phyloP scores from a whole-genome alignment of 1,140 invertebrate species.

The Paraescarpia echinospica region DNA sequence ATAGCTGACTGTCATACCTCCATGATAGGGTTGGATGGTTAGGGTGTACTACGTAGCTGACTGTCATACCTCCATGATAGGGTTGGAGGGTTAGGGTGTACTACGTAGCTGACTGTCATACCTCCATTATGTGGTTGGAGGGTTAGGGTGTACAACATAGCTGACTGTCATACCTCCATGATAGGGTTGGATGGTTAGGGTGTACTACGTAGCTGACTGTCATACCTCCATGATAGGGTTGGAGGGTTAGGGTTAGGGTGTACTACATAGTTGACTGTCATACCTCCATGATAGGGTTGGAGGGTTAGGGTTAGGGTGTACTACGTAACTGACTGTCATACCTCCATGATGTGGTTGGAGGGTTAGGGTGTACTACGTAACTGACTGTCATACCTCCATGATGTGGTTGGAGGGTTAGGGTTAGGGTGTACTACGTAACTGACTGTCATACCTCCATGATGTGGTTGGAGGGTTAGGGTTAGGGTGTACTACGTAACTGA shows the following conservation, averaged over 20 bases:
- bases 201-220: neutral
- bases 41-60: neutral
- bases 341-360: slow-evolving; percentile 98
- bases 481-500: neutral
- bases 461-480: slow-evolving; percentile 86
- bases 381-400: slow-evolving; percentile 77
- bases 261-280: slow-evolving; percentile 18
- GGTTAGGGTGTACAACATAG: slow-evolving; percentile 49
- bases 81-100: slow-evolving; percentile 75
- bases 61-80: slow-evolving; percentile 89
- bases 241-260: slow-evolving; percentile 67
- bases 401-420: slow-evolving; percentile 96
- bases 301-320: slow-evolving; percentile 64
- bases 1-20: slow-evolving; percentile 67
- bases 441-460: slow-evolving; percentile 85
- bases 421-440: neutral
- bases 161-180: slow-evolving; percentile 77
- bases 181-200: slow-evolving; percentile 86
- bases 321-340: slow-evolving; percentile 45
- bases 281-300: slow-evolving; percentile 98
- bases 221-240: slow-evolving; percentile 97
- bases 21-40: slow-evolving; percentile 95
- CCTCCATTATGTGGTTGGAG: slow-evolving; percentile 98
- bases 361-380: slow-evolving; percentile 49
- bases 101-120: slow-evolving; percentile 45